Conservation (phyloP, 2,797 vertebrate genomes). For the Arnoldichthys spilopterus region DNA sequence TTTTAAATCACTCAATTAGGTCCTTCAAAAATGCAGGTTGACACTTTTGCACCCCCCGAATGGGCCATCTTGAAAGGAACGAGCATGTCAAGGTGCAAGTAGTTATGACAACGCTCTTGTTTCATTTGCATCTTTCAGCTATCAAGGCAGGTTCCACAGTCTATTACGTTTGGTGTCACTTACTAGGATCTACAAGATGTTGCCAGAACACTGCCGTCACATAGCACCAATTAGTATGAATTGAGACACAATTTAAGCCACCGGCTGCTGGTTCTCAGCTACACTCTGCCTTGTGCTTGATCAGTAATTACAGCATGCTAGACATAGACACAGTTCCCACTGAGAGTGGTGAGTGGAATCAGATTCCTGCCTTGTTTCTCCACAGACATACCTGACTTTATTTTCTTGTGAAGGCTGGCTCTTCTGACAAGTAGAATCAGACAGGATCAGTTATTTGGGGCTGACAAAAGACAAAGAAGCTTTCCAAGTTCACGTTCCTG, state of each 20-base stretch:
- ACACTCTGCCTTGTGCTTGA: not conserved
- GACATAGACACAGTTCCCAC: not conserved
- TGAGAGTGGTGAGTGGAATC: not conserved
- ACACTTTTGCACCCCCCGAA: constrained; percentile 17
- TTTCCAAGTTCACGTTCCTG: not conserved
- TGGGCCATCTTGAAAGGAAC: constrained; percentile 35
- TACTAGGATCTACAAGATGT: constrained; percentile 22
- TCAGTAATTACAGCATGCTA: constrained; percentile 1
- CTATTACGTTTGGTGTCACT: constrained; percentile 44
- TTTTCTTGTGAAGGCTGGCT: not conserved
- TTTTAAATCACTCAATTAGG: constrained; percentile 47
- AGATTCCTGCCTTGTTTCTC: not conserved
- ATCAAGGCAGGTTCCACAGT: constrained; percentile 22
- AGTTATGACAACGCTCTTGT: constrained; percentile 20
- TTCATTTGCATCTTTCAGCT: constrained; percentile 42
- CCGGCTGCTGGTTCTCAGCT: not conserved
- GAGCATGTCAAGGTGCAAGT: constrained; percentile 25
- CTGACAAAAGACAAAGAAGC: not conserved
- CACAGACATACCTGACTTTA: not conserved
- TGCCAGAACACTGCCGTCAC: not conserved
- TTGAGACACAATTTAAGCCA: constrained; percentile 5
- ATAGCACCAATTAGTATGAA: constrained; percentile 3
- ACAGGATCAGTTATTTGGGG: constrained; percentile 1
- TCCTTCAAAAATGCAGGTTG: constrained; percentile 29
- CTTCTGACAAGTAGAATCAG: not conserved